Conservation (phyloP, 2,797 vertebrate species). For the Hypotaenidia philippensis region DNA sequence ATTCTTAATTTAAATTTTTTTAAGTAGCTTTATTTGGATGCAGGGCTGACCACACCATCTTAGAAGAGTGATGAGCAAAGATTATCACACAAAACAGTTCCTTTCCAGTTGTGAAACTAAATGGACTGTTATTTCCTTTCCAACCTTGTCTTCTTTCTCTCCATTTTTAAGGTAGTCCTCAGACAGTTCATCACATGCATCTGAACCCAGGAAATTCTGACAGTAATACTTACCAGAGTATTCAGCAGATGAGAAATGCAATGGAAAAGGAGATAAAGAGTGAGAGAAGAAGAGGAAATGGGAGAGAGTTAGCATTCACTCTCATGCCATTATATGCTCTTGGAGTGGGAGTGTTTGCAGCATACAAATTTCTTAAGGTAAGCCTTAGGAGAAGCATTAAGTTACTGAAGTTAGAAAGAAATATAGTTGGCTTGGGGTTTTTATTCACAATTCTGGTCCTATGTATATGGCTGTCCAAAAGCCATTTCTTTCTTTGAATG, state of each 20-base stretch:
- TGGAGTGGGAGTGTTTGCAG: constrained; percentile 90
- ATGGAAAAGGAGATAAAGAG: constrained; percentile 90
- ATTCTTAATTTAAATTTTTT: not conserved
- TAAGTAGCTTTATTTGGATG: not conserved
- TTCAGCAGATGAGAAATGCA: constrained; percentile 89
- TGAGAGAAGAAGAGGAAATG: constrained; percentile 84
- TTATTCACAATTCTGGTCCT: accelerated
- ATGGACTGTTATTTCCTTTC: not conserved
- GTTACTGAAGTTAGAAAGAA: not conserved
- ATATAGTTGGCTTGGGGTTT: not conserved
- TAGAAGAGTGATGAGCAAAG: not conserved
- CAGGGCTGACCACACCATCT: not conserved
- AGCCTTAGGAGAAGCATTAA: not conserved
- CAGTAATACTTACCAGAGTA: constrained; percentile 76
- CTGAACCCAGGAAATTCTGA: constrained; percentile 68
- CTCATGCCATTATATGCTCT: constrained; percentile 92
- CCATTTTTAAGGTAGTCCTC: constrained; percentile 51
- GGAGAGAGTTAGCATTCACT: constrained; percentile 91
- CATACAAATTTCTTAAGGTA: constrained; percentile 93
- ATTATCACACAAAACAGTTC: not conserved
- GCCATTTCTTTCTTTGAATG: not conserved
- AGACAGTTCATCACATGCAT: constrained; percentile 50
- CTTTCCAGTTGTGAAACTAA: not conserved
- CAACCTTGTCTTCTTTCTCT: not conserved
- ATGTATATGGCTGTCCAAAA: not conserved